Evolutionary conservation across 2,888 invertebrate species (phyloP).

Genomic region (Nephrotoma guestfalica): DNA sequence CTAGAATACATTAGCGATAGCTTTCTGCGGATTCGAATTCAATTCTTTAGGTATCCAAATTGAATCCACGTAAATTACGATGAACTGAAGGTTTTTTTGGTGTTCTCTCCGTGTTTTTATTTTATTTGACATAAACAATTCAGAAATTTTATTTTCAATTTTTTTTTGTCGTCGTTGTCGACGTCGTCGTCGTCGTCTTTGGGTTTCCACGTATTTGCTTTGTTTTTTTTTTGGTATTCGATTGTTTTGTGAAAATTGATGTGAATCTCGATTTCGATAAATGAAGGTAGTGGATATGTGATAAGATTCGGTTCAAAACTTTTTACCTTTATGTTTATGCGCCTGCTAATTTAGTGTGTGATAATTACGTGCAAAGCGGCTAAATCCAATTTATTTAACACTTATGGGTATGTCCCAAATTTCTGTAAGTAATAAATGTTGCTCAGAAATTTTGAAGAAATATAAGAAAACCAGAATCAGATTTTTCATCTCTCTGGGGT

Average conservation of each 20-base stretch:
- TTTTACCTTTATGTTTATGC: neutral
- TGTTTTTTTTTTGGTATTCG: neutral
- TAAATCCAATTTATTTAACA: no score
- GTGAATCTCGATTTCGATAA: neutral
- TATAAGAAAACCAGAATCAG: no score
- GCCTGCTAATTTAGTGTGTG: no score
- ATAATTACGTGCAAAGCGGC: no score
- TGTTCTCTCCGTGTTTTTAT: neutral
- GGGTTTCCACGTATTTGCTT: neutral
- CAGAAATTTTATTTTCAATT: neutral
- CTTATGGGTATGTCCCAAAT: no score
- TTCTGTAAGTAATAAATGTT: no score
- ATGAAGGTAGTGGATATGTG: neutral
- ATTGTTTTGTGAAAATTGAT: neutral
- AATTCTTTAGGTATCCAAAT: slow-evolving; percentile 32
- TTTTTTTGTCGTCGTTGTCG: neutral
- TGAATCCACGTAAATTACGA: slow-evolving; percentile 34
- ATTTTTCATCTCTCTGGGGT: no score
- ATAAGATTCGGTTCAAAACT: neutral
- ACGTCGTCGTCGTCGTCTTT: neutral
- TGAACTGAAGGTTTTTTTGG: slow-evolving; percentile 10
- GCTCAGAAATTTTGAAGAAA: no score
- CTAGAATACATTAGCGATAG: slow-evolving; percentile 35
- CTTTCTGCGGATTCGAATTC: slow-evolving; percentile 34
- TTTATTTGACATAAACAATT: neutral